Base-by-base conservation (phyloP, 2,888 invertebrate species). In the Brenthis daphne region DNA sequence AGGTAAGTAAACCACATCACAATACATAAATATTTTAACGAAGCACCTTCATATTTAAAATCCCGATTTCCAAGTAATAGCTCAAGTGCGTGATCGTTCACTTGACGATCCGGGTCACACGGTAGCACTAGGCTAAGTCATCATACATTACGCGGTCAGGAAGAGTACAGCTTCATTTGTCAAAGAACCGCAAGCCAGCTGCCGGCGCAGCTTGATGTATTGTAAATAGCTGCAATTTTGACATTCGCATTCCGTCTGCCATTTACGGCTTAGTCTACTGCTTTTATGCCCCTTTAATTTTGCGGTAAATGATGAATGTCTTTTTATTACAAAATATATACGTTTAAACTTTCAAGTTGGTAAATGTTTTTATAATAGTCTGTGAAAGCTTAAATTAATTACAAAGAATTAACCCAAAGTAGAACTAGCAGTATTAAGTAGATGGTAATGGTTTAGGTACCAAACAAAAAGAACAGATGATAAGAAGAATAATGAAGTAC, bases 111-210 rank as follows among this genome's bases (percentile, higher is more conserved):
- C 78, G 77, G 78, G 77, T 80, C 79, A 72, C 76, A 82, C 81
- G 76, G 82, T 80, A 81, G 76, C 78, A 71, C 56, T 63, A n/a
- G 24, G 65, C 71, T 70, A 65, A 73, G 73, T 74, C 74, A 79
- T 78, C 77, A 79, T 77, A 76, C 77, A 77, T 78, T 72, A 77
- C 74, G 77, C 79, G 76, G 71, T 69, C 73, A 74, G 75, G 73
- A 73, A 72, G 76, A 75, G 69, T 76, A 88, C 85, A 80, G 80
- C 89, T 89, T 88, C 86, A 90, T 90, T 89, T 88, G 89, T 89
- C 90, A 87, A 84, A 85, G 79, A 83, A 87, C 89, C 88, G 85
- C 88, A 89, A 87, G 77, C 70, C 73, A 72, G 72, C 72, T 72
- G 77, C 78, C 77, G 78, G 80, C 82, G 76, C 74, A 74, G 74